These are phyloP conservation scores for Pseudotriccus pelzelni DNA, from an alignment of 2,797 vertebrate species.

Conservation along the genomic window DNA sequence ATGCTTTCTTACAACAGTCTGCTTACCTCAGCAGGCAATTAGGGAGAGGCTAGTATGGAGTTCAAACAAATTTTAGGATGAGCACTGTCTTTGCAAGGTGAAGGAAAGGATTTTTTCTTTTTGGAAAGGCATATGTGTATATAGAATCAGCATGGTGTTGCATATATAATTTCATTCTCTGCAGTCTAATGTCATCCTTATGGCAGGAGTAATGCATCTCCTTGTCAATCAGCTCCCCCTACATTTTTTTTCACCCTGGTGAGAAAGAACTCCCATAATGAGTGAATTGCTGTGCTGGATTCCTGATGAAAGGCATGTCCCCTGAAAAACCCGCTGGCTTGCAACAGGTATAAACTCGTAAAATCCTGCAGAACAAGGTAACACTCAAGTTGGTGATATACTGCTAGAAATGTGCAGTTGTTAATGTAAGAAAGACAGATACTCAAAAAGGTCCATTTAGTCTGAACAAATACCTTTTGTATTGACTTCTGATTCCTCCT, in stretches of 20 bases:
- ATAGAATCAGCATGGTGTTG: rapidly evolving
- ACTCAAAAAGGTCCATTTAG: not conserved
- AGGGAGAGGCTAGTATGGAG: not conserved
- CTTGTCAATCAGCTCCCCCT: not conserved
- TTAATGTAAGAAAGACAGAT: not conserved
- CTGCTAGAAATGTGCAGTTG: not conserved
- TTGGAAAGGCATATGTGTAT: not conserved
- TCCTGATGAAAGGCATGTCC: not conserved
- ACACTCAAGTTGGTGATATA: not conserved
- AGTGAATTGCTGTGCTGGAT: not conserved
- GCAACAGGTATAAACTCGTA: not conserved
- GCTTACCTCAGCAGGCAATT: not conserved
- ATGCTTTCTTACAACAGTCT: not conserved
- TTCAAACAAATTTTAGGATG: not conserved
- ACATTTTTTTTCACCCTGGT: not conserved
- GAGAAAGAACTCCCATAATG: not conserved
- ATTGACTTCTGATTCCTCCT: not conserved
- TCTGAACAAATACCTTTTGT: not conserved
- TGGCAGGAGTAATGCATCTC: not conserved
- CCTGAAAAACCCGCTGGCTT: not conserved
- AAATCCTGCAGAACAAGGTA: not conserved
- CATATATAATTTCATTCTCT: not conserved
- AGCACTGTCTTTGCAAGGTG: not conserved
- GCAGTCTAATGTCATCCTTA: not conserved
- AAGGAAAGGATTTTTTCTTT: not conserved